Base-by-base conservation (phyloP, 2,113 vertebrate genomes). In the Orientallactaga bullata region DNA sequence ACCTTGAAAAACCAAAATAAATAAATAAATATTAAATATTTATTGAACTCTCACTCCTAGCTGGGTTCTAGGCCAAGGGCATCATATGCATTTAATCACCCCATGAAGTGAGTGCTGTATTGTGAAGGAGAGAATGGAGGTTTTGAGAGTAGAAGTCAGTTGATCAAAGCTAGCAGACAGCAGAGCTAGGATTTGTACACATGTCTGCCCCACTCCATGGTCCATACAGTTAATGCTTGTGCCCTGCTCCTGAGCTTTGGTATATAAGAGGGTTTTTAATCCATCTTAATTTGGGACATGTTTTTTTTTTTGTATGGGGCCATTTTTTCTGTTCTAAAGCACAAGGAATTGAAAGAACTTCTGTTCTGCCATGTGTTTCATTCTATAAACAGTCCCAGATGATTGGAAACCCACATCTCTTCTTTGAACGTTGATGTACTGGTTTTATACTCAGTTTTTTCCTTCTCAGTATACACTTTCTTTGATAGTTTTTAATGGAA, bases 341-440 rank as follows among this genome's bases (percentile, higher is more conserved):
- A 60, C 63, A 69, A 93, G 72, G 51, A 47, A 89, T 95, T 89
- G 85, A 79, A 94, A 51, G 88, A n/a, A 60, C 66, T 94, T 97
- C 32, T 42, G 85, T 73, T 35, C 35, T 39, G 17, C 5, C 16
- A 1, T 24, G 28, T 1, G 16, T 89, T 95, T 93, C 61, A 35
- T 91, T 89, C 80, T 90, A 21, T 95, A 94, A 96, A 37, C 7
- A 39, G 17, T 55, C 77, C 5, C 66, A 68, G 80, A 71, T 35
- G 85, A 47, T 92, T 94, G 88, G 92, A 96, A 55, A 85, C n/a
- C 23, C 1, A 24, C 23, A 93, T 94, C 2, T 0, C 80, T 23
- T 47, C 21, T 96, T 96, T 94, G 39, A 97, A 93, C 88, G 26
- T 23, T 11, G 6, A 42, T n/a, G 1, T 74, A 15, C 32, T 85